Percentiles rank a stretch among this genome's conserved stretches.
phyloP scores from a whole-genome alignment of 92 coral and sea anemone species.

The Desmophyllum pertusum region DNA sequence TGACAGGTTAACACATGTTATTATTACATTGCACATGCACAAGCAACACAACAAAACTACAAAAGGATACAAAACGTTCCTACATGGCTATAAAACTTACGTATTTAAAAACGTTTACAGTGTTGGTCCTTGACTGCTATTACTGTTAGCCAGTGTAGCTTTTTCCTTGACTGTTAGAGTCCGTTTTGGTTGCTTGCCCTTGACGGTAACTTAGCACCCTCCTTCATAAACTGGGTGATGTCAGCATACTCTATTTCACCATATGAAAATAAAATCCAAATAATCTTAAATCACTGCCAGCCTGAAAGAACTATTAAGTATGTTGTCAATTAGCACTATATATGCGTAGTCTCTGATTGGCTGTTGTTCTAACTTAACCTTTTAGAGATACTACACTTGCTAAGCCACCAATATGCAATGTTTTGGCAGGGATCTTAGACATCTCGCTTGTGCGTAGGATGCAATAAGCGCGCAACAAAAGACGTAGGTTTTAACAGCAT shows the following conservation, averaged over 20 bases:
- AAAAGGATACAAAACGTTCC: neutral
- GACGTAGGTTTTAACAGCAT: no score
- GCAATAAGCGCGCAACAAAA: no score
- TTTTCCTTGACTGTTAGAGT: no score
- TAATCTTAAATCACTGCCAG: neutral
- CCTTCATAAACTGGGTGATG: slow-evolving; percentile 16
- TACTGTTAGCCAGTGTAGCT: no score
- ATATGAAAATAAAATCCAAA: neutral
- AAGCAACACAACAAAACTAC: neutral
- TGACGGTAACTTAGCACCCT: neutral
- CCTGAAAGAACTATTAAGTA: neutral
- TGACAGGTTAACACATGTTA: neutral
- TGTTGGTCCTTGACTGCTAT: no score
- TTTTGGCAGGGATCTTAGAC: no score
- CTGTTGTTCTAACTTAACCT: neutral
- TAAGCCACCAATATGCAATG: no score
- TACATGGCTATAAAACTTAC: neutral
- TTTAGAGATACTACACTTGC: neutral
- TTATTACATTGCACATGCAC: neutral
- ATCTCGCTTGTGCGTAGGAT: no score
- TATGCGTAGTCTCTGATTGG: no score
- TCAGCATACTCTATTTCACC: slow-evolving; percentile 3
- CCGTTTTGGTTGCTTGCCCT: no score
- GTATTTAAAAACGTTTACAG: neutral
- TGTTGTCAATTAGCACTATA: no score